Evolutionary conservation across 2,797 vertebrate genomes (phyloP).

Genomic region (Melanotaenia nigrans): DNA sequence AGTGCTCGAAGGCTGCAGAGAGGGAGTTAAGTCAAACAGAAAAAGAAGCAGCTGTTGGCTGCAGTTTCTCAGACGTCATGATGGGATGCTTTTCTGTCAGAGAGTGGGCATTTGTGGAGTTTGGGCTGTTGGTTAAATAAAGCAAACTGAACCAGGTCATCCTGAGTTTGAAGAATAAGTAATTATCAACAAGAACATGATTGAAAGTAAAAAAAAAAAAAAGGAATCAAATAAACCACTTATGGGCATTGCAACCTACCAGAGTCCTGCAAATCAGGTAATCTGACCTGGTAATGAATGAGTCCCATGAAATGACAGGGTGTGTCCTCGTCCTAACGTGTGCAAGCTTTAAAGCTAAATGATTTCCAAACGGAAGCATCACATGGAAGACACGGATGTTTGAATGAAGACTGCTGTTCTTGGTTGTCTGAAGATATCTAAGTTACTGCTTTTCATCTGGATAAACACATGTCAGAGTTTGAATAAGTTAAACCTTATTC

Average conservation of each 20-base stretch:
- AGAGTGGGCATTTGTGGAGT: too few relatives aligned
- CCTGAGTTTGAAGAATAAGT: background rate
- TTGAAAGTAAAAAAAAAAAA: too few relatives aligned
- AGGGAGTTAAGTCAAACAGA: background rate
- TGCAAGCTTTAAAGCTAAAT: constrained; percentile 16
- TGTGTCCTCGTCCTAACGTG: background rate
- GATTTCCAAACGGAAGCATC: constrained; percentile 13
- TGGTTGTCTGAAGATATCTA: background rate
- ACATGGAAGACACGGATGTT: constrained; percentile 37
- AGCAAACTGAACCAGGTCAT: background rate
- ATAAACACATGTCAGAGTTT: too few relatives aligned
- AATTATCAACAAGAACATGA: background rate
- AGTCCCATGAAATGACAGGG: too few relatives aligned
- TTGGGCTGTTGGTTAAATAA: background rate
- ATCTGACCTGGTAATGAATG: background rate
- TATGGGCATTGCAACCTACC: background rate
- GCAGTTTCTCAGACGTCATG: background rate
- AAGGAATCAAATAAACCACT: background rate
- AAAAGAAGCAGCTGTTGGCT: background rate
- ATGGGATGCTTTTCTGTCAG: background rate
- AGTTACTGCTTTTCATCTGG: background rate
- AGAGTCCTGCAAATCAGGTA: background rate
- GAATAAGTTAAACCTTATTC: too few relatives aligned
- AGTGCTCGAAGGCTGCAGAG: background rate
- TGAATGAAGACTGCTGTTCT: constrained; percentile 15